Evolutionary conservation across 2,888 invertebrate genomes (phyloP).

Genomic region (Eupelmus urozonus): DNA sequence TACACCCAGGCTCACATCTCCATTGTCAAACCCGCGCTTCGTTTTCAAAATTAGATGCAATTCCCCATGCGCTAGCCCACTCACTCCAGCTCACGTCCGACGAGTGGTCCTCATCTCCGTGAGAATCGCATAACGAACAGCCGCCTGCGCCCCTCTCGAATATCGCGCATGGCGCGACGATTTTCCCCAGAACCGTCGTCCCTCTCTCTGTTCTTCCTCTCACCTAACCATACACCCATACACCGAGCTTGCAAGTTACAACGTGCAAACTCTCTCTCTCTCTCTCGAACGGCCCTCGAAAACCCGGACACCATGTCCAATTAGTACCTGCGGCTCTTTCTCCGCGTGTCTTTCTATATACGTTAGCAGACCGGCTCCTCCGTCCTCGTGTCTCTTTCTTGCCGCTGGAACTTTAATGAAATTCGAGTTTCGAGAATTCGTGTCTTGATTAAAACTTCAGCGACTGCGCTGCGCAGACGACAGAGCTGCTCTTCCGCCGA

Average conservation of each 20-base stretch:
- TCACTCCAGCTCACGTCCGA: too few species aligned
- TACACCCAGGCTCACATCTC: too few species aligned
- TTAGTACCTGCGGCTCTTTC: slow-evolving; percentile 62
- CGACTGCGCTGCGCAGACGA: slow-evolving; percentile 17
- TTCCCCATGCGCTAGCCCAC: not conserved
- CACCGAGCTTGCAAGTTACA: slow-evolving; percentile 60
- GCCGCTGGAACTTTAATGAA: slow-evolving; percentile 66
- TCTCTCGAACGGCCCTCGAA: slow-evolving; percentile 55
- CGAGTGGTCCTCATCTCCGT: slow-evolving; percentile 1
- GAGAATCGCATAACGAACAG: not conserved
- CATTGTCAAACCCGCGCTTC: not conserved
- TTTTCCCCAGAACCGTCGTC: slow-evolving; percentile 40
- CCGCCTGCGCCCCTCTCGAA: too few species aligned
- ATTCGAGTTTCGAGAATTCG: slow-evolving; percentile 67
- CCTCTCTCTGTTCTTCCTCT: slow-evolving; percentile 2
- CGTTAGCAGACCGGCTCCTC: not conserved
- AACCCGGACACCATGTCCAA: slow-evolving; percentile 67
- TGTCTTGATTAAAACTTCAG: slow-evolving; percentile 63
- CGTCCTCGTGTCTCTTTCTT: not conserved
- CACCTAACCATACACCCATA: not conserved
- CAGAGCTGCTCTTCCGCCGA: not conserved
- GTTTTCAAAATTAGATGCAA: slow-evolving; percentile 26
- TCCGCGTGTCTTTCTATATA: not conserved
- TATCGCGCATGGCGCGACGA: slow-evolving; percentile 8
- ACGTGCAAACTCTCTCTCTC: too few species aligned